phyloP scores from a whole-genome alignment of 2,113 vertebrate genomes.

The Sinocyclocheilus maitianheensis region DNA sequence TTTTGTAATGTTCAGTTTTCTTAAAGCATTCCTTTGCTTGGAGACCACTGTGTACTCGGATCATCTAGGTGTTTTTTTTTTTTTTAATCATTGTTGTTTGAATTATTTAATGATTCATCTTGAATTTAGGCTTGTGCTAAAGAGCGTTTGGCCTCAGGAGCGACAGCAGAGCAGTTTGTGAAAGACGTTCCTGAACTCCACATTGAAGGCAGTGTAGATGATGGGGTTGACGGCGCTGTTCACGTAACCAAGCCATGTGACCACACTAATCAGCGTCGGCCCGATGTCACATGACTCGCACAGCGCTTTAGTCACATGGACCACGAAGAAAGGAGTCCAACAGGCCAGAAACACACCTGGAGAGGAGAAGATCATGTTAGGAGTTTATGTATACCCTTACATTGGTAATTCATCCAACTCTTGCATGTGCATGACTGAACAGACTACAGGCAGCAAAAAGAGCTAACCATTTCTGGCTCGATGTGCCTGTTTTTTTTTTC shows the following conservation, averaged over 20 bases:
- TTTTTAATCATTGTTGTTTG: not conserved
- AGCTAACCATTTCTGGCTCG: not conserved
- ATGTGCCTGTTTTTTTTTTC: not conserved
- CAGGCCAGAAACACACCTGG: constrained; percentile 77
- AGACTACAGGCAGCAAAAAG: not conserved
- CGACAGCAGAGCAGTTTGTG: constrained; percentile 74
- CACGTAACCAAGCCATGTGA: constrained; percentile 80
- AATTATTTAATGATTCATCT: not conserved
- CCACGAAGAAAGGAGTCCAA: constrained; percentile 79
- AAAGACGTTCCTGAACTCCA: constrained; percentile 76
- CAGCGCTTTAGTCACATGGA: constrained; percentile 74
- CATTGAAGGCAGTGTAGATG: constrained; percentile 78
- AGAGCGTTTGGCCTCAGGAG: constrained; percentile 41
- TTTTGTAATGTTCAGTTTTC: not conserved
- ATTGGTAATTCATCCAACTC: not conserved
- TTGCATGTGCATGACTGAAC: not conserved
- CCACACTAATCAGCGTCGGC: constrained; percentile 73
- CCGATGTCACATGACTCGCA: constrained; percentile 71
- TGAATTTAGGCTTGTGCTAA: not conserved
- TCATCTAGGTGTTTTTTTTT: not conserved
- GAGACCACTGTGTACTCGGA: not conserved
- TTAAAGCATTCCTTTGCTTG: not conserved
- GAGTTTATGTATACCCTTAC: not conserved
- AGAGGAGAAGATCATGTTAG: constrained; percentile 1
- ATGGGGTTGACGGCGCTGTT: constrained; percentile 78